A percentile compares a stretch with the other conserved stretches of the same genome.
phyloP scores from a whole-genome alignment of 2,113 vertebrate genomes.

The Tricholaema leucomelas region DNA sequence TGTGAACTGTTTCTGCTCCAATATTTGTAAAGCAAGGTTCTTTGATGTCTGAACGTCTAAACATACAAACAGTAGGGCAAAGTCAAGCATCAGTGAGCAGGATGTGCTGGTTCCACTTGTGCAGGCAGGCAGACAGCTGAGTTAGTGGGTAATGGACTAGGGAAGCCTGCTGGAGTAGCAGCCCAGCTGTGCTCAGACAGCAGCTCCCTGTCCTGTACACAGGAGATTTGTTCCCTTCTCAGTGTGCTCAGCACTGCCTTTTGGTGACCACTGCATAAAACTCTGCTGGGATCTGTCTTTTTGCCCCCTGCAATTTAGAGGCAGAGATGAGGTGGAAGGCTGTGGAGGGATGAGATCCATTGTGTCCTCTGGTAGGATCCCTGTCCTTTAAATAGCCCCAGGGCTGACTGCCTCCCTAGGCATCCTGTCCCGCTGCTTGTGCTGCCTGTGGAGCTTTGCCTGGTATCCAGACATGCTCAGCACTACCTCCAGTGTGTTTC shows the following conservation, averaged over 20 bases:
- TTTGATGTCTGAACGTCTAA: constrained; percentile 4
- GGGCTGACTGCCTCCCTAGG: too few species aligned
- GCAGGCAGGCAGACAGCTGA: neutral
- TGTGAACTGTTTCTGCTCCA: neutral
- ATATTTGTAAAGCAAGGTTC: constrained; percentile 17
- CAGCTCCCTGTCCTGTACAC: neutral
- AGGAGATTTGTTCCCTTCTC: neutral
- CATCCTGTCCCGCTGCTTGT: too few species aligned
- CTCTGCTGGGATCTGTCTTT: neutral
- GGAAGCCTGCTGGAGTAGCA: neutral
- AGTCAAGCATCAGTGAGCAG: neutral
- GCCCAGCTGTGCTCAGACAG: neutral
- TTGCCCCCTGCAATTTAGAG: neutral
- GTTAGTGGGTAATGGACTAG: constrained; percentile 6
- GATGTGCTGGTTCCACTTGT: neutral
- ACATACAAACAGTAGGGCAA: neutral
- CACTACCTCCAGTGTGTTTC: too few species aligned
- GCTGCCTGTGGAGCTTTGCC: too few species aligned
- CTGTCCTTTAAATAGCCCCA: too few species aligned
- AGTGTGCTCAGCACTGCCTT: neutral
- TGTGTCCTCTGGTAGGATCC: neutral
- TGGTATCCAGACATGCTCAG: too few species aligned
- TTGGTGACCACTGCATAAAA: neutral
- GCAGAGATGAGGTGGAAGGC: rapidly evolving
- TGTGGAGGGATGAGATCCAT: neutral